These are phyloP conservation scores for Lamellibrachia luymesi DNA, from an alignment of 1,140 invertebrate genomes.

Conservation along the genomic window DNA sequence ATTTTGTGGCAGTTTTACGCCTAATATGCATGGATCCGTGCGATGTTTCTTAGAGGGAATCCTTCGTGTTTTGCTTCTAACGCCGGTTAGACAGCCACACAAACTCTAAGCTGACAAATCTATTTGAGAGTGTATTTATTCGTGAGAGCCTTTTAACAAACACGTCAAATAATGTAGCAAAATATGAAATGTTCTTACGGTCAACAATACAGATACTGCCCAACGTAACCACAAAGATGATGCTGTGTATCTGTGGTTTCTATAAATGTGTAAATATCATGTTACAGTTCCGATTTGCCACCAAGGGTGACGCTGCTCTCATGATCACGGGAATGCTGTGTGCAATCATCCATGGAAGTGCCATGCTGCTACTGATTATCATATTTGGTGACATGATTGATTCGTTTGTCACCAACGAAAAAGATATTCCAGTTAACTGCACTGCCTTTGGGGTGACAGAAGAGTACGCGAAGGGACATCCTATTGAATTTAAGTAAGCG, in stretches of 20 bases:
- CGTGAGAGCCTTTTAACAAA: background rate
- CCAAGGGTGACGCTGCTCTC: conserved; percentile 41
- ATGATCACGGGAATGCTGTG: conserved; percentile 48
- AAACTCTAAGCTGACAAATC: background rate
- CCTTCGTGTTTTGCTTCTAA: no score
- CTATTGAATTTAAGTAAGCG: background rate
- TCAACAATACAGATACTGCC: no score
- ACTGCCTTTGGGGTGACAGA: background rate
- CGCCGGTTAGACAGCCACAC: no score
- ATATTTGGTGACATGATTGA: conserved; percentile 55
- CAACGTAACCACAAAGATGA: background rate
- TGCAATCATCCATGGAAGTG: conserved; percentile 43
- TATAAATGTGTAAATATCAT: background rate
- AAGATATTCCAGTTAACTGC: background rate
- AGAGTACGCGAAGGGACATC: background rate
- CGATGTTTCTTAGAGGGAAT: no score
- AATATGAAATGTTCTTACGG: no score
- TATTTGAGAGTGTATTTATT: background rate
- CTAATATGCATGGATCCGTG: no score
- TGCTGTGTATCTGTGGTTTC: background rate
- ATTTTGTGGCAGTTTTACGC: no score
- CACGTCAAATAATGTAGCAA: background rate
- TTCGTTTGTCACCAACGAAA: conserved; percentile 38
- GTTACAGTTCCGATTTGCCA: conserved; percentile 52
- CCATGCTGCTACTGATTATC: conserved; percentile 54